Base-by-base conservation (phyloP, 53 echinoderm and acorn worm genomes). In the Patiria pectinifera region DNA sequence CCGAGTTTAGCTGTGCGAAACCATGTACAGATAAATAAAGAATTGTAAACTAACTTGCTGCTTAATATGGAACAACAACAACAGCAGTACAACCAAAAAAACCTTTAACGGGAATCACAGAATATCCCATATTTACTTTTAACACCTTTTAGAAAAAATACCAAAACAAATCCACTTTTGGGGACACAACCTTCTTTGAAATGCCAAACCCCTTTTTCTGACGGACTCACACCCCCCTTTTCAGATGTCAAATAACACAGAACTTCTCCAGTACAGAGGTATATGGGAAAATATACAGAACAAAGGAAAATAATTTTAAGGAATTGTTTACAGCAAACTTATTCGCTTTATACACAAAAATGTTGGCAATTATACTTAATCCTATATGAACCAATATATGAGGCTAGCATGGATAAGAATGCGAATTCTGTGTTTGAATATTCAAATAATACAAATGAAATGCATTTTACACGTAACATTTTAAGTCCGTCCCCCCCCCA, bases 311-410 rank as follows among this genome's bases (percentile, higher is more conserved):
- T n/a, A 23, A 74, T 74, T 21, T n/a, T 74, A 22, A 23, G 74
- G 24, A 74, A 74, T 18, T 74, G 74, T 74, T 74, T 74, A 74
- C 74, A 74, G 4, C 74, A 74, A 74, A 74, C n/a, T 74, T 74
- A 74, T 21, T 23, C 74, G 21, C 74, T 74, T 74, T 74, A 10
- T 74, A 74, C 74, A 74, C 23, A 74, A n/a, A n/a, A 23, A 74
- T 69, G 24, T 74, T 74, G 74, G 74, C 74, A 74, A 74, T 18
- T 23, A 74, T 24, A 74, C 14, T 66, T 74, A 69, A 18, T 23
- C 22, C 6, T 74, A 24, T 21, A 74, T 24, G 19, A 24, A 23
- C 22, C 24, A 23, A 74, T 74, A 66, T 66, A 18, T 66, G 19
- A 66, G 53, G 53, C 3, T 66, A 66, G 10, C 66, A 16, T 11